These are phyloP conservation scores for Sorex fumeus DNA, from an alignment of 2,113 vertebrate genomes.

Conservation along the genomic window DNA sequence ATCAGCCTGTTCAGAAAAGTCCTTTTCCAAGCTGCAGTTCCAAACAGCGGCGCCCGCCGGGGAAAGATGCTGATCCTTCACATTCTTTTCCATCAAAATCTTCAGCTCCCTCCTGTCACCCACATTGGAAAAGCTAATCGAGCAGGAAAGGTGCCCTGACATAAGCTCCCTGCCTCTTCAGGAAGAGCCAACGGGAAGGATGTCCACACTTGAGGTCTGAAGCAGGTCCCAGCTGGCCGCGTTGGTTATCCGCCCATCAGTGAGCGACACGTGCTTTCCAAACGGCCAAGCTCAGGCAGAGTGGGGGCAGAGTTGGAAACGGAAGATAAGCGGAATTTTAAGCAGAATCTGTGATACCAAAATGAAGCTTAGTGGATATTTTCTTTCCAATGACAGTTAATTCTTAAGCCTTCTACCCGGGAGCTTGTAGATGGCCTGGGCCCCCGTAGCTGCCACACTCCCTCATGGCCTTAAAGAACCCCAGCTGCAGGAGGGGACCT, in stretches of 20 bases:
- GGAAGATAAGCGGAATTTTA: constrained; percentile 40
- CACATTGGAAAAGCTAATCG: constrained; percentile 15
- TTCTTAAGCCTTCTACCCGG: constrained; percentile 24
- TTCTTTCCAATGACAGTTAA: constrained; percentile 34
- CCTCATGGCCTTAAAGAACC: background rate
- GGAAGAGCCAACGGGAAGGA: constrained; percentile 53
- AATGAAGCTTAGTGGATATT: constrained; percentile 1
- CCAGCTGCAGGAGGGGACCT: background rate
- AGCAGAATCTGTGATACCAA: background rate
- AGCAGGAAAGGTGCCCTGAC: constrained; percentile 58
- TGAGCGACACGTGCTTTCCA: background rate
- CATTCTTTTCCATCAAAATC: constrained; percentile 68
- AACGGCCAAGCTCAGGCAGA: background rate
- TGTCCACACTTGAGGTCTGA: constrained; percentile 48
- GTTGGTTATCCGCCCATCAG: background rate
- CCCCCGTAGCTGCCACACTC: background rate
- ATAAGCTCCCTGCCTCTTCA: constrained; percentile 41
- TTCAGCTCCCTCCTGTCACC: constrained; percentile 48
- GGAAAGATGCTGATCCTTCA: constrained; percentile 56
- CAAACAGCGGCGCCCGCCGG: constrained; percentile 28
- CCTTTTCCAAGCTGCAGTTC: constrained; percentile 18
- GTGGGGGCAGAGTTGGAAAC: constrained; percentile 26
- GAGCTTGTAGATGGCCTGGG: background rate
- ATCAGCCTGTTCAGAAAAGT: background rate
- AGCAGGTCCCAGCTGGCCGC: background rate